Conservation (phyloP, 2,113 vertebrate genomes). For the Epinephelus cyanopodus region DNA sequence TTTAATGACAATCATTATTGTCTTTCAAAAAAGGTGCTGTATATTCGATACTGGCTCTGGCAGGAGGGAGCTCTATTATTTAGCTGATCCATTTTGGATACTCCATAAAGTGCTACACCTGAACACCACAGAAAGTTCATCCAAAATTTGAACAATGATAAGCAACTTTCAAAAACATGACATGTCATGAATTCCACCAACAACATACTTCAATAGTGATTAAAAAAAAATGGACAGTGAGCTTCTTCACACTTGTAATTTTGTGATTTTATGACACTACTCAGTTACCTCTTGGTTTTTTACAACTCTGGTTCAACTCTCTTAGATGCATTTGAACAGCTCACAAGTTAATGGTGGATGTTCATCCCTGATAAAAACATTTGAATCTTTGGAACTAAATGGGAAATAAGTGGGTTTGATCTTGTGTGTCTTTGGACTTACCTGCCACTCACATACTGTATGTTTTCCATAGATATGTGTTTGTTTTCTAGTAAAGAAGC, state of each 20-base stretch:
- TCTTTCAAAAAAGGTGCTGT: conserved; percentile 5
- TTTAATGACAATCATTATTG: conserved; percentile 52
- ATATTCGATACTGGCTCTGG: background rate
- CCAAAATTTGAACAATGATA: background rate
- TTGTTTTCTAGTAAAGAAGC: conserved; percentile 55
- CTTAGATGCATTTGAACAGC: background rate
- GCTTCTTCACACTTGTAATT: conserved; percentile 6
- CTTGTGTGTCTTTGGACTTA: conserved; percentile 18
- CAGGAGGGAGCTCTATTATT: background rate
- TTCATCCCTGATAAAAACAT: background rate
- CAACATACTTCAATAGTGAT: background rate
- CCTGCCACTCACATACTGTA: conserved; percentile 77
- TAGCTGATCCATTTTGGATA: background rate
- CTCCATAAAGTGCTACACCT: background rate
- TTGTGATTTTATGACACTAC: conserved; percentile 1
- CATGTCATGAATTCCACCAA: background rate
- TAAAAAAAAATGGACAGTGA: background rate
- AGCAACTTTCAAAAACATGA: conserved; percentile 1
- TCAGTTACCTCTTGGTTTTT: conserved; percentile 25
- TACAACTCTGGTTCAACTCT: background rate
- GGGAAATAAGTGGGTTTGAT: background rate
- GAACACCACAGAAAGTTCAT: background rate
- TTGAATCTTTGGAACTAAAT: conserved; percentile 7
- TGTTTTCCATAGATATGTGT: conserved; percentile 80
- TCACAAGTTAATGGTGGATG: background rate